These are phyloP conservation scores for Drosophila sordidapex DNA, from an alignment of 2,888 invertebrate genomes.

Conservation along the genomic window DNA sequence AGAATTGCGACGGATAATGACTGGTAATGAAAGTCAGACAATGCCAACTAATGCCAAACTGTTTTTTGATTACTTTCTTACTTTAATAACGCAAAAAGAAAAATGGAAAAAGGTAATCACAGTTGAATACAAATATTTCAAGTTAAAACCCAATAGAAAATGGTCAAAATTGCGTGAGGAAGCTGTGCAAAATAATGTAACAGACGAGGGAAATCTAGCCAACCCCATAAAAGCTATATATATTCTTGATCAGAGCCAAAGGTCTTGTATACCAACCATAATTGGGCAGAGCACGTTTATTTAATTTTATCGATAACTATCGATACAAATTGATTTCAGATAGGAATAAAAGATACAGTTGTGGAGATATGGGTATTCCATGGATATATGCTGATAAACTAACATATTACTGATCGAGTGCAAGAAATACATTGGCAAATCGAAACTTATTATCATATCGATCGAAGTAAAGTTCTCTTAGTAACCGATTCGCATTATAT, in stretches of 20 bases:
- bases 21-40: background rate
- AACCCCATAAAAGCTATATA: background rate
- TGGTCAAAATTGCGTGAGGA: background rate
- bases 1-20: background rate
- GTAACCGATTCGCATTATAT: background rate
- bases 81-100: background rate
- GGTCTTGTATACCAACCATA: background rate
- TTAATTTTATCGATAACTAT: background rate
- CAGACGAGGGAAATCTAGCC: background rate
- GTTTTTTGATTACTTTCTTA: background rate
- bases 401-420: background rate
- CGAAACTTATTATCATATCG: background rate
- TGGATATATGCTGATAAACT: background rate
- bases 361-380: background rate
- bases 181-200: too few species aligned
- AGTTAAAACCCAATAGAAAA: accelerated
- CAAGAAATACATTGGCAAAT: background rate
- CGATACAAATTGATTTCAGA: background rate
- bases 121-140: too few species aligned
- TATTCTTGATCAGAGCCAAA: background rate
- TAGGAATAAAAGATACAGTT: background rate
- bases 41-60: background rate
- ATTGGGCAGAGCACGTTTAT: background rate
- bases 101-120: background rate
- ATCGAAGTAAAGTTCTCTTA: background rate